phyloP scores from a whole-genome alignment of 1,140 invertebrate genomes.

The Zaprionus africanus region DNA sequence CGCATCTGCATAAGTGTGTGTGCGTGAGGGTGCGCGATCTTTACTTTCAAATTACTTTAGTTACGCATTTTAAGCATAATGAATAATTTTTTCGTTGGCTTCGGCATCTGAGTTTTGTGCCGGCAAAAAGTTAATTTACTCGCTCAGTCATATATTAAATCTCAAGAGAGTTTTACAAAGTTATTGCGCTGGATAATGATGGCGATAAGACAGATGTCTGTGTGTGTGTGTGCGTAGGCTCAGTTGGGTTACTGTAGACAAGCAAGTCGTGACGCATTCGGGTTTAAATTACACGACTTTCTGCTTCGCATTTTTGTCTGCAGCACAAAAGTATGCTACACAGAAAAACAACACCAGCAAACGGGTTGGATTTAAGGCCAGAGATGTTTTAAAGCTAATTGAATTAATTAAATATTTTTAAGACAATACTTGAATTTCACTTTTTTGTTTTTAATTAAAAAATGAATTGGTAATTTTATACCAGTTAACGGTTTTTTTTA shows the following conservation, averaged over 20 bases:
- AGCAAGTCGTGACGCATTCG: background rate
- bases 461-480: too few relatives aligned
- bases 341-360: background rate
- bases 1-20: background rate
- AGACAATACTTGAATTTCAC: background rate
- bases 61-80: slow-evolving; percentile 78
- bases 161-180: slow-evolving; percentile 45
- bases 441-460: background rate
- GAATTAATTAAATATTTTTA: background rate
- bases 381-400: background rate
- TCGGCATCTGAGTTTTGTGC: slow-evolving; percentile 38
- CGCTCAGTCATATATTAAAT: slow-evolving; percentile 27
- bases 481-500: too few relatives aligned
- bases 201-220: slow-evolving; percentile 2
- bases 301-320: background rate
- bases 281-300: background rate
- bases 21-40: slow-evolving; percentile 53
- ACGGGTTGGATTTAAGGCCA: background rate
- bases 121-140: slow-evolving; percentile 52
- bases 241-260: slow-evolving; percentile 3
- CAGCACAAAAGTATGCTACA: slow-evolving; percentile 20
- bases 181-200: slow-evolving; percentile 34
- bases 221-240: background rate
- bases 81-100: slow-evolving; percentile 57
- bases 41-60: slow-evolving; percentile 76